phyloP scores from a whole-genome alignment of 2,888 invertebrate species.

The Stenoptilia bipunctidactyla region DNA sequence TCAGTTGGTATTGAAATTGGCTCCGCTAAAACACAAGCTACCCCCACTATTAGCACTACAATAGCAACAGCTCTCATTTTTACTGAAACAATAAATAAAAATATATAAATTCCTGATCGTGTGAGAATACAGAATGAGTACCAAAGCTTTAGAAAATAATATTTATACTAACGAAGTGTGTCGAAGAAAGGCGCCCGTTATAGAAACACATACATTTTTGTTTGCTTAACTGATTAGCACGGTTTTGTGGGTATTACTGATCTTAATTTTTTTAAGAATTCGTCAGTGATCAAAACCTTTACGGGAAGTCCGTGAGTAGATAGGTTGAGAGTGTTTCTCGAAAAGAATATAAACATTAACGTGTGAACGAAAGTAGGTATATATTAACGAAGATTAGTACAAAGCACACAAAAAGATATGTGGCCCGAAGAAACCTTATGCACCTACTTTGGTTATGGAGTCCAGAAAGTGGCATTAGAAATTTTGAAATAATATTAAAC shows the following conservation, averaged over 20 bases:
- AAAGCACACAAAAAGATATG: too few relatives aligned
- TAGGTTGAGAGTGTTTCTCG: neutral
- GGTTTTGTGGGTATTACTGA: too few relatives aligned
- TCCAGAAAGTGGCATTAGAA: too few relatives aligned
- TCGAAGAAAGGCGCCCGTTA: conserved; percentile 45
- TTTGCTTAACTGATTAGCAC: conserved; percentile 23
- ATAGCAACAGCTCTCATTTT: conserved; percentile 37
- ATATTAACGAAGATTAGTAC: too few relatives aligned
- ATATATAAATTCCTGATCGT: neutral
- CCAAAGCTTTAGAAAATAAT: too few relatives aligned
- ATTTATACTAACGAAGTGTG: conserved; percentile 28
- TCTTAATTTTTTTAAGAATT: too few relatives aligned
- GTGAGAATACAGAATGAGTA: neutral
- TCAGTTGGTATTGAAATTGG: conserved; percentile 28
- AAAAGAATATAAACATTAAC: neutral
- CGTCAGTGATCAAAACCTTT: too few relatives aligned
- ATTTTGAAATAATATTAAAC: too few relatives aligned
- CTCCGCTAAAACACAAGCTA: conserved; percentile 28
- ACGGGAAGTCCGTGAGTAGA: neutral
- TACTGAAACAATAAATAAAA: conserved; percentile 28
- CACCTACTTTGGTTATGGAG: too few relatives aligned
- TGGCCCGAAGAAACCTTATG: too few relatives aligned
- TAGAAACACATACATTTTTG: conserved; percentile 18
- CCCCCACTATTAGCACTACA: conserved; percentile 30
- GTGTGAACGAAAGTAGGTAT: too few relatives aligned